These are phyloP conservation scores for Drosophila novamexicana DNA, from an alignment of 1,140 invertebrate genomes.

Conservation along the genomic window DNA sequence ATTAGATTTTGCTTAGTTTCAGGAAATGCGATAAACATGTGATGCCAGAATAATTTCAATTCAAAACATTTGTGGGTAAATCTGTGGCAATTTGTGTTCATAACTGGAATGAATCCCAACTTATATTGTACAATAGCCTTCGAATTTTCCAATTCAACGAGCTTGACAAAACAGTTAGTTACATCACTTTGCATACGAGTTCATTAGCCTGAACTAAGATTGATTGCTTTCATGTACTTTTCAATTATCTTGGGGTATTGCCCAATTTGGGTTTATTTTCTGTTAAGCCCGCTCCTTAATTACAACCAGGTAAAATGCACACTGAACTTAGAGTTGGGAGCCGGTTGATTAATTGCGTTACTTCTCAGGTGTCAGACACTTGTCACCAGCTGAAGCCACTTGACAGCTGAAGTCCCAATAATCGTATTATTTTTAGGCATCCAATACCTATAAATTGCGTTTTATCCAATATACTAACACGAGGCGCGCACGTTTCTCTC, in stretches of 20 bases:
- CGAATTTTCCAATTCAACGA: too few species aligned
- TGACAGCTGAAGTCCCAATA: conserved; percentile 7
- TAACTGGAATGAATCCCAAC: too few species aligned
- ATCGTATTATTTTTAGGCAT: conserved; percentile 8
- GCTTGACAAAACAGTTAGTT: background rate
- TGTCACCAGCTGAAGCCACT: conserved; percentile 1
- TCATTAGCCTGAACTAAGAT: background rate
- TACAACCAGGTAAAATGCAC: background rate
- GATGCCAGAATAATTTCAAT: too few species aligned
- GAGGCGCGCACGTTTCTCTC: conserved; percentile 19
- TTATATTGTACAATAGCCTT: too few species aligned
- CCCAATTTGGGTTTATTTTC: background rate
- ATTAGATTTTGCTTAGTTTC: too few species aligned
- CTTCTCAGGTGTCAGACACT: background rate
- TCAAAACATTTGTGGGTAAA: too few species aligned
- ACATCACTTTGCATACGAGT: background rate
- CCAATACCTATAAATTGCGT: conserved; percentile 47
- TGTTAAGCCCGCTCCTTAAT: background rate
- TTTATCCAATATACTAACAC: conserved; percentile 34
- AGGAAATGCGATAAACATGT: too few species aligned
- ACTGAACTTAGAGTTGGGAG: background rate
- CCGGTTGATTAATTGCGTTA: conserved; percentile 5
- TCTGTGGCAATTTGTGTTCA: too few species aligned
- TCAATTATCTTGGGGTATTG: background rate
- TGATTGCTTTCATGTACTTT: too few species aligned